phyloP scores from a whole-genome alignment of 2,797 vertebrate species.

The Parotocinclus haroldoi region DNA sequence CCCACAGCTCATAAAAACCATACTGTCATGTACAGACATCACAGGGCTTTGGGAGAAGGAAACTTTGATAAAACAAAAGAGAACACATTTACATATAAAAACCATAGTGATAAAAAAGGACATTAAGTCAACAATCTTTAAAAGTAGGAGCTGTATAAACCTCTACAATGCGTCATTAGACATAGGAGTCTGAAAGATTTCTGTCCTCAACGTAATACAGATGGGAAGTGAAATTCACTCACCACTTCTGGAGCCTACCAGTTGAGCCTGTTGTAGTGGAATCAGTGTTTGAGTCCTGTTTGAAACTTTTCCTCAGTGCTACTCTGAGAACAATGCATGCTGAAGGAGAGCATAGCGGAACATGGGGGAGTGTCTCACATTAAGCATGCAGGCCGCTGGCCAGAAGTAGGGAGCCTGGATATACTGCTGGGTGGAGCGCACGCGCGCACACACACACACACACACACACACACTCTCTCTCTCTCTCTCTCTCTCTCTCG shows the following conservation, averaged over 20 bases:
- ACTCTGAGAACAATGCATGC: constrained; percentile 65
- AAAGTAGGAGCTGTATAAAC: no score
- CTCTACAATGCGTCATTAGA: no score
- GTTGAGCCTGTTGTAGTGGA: constrained; percentile 15
- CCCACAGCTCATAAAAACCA: not conserved
- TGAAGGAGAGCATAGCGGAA: constrained; percentile 53
- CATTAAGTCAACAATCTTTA: no score
- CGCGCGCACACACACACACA: not conserved
- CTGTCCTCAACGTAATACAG: constrained; percentile 13
- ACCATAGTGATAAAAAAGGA: no score
- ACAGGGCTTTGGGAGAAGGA: not conserved
- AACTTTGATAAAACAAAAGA: not conserved
- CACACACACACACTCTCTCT: constrained; percentile 11
- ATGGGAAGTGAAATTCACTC: constrained; percentile 33
- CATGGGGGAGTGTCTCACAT: constrained; percentile 37
- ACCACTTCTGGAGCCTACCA: constrained; percentile 34
- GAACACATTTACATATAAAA: not conserved
- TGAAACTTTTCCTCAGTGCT: constrained; percentile 54
- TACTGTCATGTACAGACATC: not conserved
- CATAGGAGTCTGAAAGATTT: not conserved
- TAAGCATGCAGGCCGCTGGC: constrained; percentile 44
- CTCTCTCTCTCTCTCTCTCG: no score
- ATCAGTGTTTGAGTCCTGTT: constrained; percentile 27
- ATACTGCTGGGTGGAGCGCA: constrained; percentile 22
- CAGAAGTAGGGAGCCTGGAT: constrained; percentile 33